Evolutionary conservation across 2,113 vertebrate genomes (phyloP).

Genomic region (Vulpes lagopus): DNA sequence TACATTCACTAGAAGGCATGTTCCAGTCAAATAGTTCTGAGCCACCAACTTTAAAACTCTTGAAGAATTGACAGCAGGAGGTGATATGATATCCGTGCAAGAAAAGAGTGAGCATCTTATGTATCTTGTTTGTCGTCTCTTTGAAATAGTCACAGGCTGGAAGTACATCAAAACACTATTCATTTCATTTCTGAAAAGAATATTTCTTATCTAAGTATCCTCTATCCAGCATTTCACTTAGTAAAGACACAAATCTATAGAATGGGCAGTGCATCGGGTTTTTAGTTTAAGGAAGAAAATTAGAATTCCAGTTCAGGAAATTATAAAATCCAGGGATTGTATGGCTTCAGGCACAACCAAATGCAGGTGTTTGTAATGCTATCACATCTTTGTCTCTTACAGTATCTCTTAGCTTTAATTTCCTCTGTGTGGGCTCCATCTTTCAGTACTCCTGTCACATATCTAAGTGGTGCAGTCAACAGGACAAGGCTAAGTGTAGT

Average conservation of each 20-base stretch:
- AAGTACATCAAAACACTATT: background rate
- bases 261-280: background rate
- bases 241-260: background rate
- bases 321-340: background rate
- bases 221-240: background rate
- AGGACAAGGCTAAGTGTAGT: background rate
- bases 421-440: background rate
- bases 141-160: background rate
- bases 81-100: background rate
- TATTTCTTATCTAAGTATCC: too few relatives aligned
- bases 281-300: background rate
- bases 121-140: background rate
- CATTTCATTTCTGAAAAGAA: background rate
- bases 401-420: background rate
- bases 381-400: background rate
- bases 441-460: background rate
- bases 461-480: background rate
- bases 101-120: background rate
- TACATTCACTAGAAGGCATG: background rate
- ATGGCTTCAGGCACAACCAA: background rate
- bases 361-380: background rate
- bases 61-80: background rate
- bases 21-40: background rate
- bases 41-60: background rate
- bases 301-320: background rate